Evolutionary conservation across 2,113 vertebrate species (phyloP).

Genomic region (Paracanthobrama guichenoti): DNA sequence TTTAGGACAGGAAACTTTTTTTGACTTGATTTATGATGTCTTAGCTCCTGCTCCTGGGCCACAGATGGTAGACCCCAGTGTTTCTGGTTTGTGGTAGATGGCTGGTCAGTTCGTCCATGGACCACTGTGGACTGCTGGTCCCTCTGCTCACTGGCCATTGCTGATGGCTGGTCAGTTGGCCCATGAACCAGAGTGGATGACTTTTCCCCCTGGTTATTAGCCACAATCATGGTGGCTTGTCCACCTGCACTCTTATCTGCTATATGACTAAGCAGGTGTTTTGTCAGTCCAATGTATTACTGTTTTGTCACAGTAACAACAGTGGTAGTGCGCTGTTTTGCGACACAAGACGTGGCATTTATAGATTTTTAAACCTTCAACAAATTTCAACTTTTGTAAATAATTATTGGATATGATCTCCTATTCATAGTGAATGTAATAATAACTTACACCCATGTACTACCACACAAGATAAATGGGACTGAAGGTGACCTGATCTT

Average conservation of each 20-base stretch:
- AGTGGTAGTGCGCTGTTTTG: constrained; percentile 1
- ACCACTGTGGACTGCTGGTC: neutral
- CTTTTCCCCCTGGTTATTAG: too few species aligned
- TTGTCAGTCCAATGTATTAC: neutral
- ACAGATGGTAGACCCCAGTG: neutral
- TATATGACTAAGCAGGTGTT: neutral
- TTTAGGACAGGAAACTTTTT: constrained; percentile 12
- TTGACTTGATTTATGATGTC: neutral
- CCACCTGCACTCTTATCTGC: neutral
- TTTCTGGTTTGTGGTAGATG: neutral
- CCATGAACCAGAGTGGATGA: too few species aligned
- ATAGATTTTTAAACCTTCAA: neutral
- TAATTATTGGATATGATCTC: neutral
- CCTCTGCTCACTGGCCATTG: neutral
- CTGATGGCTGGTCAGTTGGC: neutral
- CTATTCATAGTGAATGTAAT: neutral
- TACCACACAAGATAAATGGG: neutral
- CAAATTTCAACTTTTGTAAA: neutral
- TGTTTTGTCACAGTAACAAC: neutral
- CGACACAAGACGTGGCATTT: neutral
- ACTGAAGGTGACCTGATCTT: neutral
- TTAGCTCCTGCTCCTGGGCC: neutral
- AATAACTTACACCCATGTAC: neutral
- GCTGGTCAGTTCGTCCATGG: neutral
- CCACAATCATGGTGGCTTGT: neutral